A percentile compares a stretch with the other conserved stretches of the same genome.
These are phyloP conservation scores for Megaustenia siamemsis DNA, from an alignment of 2,888 invertebrate genomes.

Conservation along the genomic window DNA sequence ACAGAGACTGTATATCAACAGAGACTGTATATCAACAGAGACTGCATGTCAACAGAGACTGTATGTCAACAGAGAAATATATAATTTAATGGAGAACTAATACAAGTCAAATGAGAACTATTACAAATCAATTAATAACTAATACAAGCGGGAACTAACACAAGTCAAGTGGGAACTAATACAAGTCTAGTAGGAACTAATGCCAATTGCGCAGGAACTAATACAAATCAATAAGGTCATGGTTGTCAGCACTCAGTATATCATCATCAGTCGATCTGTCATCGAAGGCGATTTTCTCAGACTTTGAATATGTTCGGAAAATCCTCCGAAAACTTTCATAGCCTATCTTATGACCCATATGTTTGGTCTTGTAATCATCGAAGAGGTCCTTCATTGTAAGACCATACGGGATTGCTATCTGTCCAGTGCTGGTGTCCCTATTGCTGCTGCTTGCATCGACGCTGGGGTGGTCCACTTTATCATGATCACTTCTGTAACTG, in stretches of 20 bases:
- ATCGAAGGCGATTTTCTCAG: conserved; percentile 15
- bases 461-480: not conserved
- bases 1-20: no score
- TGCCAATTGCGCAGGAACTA: not conserved
- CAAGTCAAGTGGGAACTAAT: not conserved
- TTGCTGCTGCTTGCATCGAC: no score
- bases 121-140: no score
- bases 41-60: no score
- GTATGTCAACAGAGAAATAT: no score
- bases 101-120: no score
- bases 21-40: no score
- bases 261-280: conserved; percentile 10
- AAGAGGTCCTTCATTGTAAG: conserved; percentile 47
- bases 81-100: no score
- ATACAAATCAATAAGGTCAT: conserved; percentile 4
- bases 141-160: no score
- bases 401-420: conserved; percentile 40
- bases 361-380: conserved; percentile 49
- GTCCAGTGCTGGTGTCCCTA: not conserved
- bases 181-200: not conserved
- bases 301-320: conserved; percentile 4
- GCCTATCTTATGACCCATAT: conserved; percentile 41
- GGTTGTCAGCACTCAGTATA: not conserved
- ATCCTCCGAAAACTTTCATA: conserved; percentile 51
- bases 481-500: not conserved